Evolutionary conservation across 2,113 vertebrate genomes (phyloP), one percentile per base, ranked within the genome.

Genomic region (Pipra filicauda): DNA sequence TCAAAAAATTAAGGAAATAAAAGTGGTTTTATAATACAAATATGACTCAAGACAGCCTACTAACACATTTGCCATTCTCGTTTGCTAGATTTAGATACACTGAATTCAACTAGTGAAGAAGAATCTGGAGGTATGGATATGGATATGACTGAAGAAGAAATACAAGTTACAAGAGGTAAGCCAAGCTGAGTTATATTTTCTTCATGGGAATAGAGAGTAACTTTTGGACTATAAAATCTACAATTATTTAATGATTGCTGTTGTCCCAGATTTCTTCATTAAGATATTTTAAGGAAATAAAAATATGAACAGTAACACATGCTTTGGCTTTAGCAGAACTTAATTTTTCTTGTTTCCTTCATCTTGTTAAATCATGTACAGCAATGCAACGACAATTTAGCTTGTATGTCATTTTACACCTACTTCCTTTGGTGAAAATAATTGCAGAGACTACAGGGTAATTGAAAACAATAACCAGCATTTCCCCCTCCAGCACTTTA

Each of bases 11-110:
- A 58, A 62, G 24, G n/a, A 46, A 86, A 65, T 54, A 49, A 33
- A 87, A 88, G 12, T 79, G 14, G 44, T 51, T 93, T 48, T 72
- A 15, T n/a, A 73, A 59, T 57, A 35, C 49, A 65, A 83, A 17
- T 73, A 73, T 26, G 30, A 48, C 24, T 84, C 31, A 52, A 70
- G 57, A 48, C 30, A 87, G 22, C 8, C 49, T 78, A 13, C 44
- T 91, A 91, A 65, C 35, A 54, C 6, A 11, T 48, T 52, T 41
- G 8, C 6, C 46, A 5, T 93, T 51, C 64, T 76, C 4, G 10
- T 55, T 74, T 74, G 3, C 35, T 85, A 97, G 96, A 96, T 91
- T 83, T 97, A 90, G 93, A 93, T 44, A 58, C 67, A 85, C 91
- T 71, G 17, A 18, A 72, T 71, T 89, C 92, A 77, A 66, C 72